Evolutionary conservation across 92 coral and sea anemone genomes (phyloP).

Genomic region (Hydrozoanthus gracilis): DNA sequence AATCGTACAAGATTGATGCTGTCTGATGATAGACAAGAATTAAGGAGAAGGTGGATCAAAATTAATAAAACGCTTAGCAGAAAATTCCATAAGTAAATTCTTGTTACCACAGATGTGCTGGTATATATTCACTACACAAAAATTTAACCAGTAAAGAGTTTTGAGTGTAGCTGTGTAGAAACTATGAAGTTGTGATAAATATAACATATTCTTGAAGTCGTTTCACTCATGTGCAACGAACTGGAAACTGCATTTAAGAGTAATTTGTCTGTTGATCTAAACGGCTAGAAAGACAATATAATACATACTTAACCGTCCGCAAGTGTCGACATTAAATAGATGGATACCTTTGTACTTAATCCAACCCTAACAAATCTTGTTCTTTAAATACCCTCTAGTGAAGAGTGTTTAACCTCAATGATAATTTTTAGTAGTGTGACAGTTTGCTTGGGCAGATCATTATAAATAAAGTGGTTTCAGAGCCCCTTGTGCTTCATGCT

Average conservation of each 20-base stretch:
- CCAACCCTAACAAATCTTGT: not conserved
- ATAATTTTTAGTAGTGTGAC: slow-evolving; percentile 26
- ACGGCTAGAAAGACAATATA: slow-evolving; percentile 14
- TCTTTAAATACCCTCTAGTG: not conserved
- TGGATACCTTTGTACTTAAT: not conserved
- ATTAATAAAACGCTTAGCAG: not conserved
- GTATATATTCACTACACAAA: not conserved
- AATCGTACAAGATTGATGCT: not conserved
- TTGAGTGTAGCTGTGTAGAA: not conserved
- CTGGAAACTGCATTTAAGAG: slow-evolving; percentile 19
- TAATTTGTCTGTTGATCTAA: slow-evolving; percentile 22
- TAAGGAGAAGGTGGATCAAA: not conserved
- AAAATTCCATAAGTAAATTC: not conserved
- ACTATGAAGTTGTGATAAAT: not conserved
- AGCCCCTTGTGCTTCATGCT: slow-evolving; percentile 12
- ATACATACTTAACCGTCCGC: not conserved
- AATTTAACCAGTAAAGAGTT: not conserved
- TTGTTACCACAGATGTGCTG: not conserved
- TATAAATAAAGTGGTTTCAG: not conserved
- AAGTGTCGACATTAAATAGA: not conserved
- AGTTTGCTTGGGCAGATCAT: not conserved
- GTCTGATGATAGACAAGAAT: slow-evolving; percentile 12
- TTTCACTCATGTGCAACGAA: slow-evolving; percentile 35
- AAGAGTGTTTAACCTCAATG: not conserved
- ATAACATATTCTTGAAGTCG: not conserved